A percentile compares a stretch with the other conserved stretches of the same genome.
Evolutionary conservation across 2,888 invertebrate genomes (phyloP).

Genomic region (Apocheima hispidaria): DNA sequence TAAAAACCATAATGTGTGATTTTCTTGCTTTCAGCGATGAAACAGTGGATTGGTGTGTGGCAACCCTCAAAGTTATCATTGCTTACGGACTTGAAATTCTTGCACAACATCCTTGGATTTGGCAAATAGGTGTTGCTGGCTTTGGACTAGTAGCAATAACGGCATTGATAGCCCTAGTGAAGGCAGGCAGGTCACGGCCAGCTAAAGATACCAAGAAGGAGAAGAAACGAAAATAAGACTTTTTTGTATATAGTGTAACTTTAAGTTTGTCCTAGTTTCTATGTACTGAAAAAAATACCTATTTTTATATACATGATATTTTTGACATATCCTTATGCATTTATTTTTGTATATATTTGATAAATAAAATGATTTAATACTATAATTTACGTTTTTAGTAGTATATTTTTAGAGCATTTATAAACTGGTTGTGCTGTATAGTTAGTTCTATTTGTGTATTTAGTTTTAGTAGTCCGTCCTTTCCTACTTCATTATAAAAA

Average conservation of each 20-base stretch:
- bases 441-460: conserved; percentile 6
- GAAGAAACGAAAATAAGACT: conserved; percentile 75
- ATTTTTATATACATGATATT: conserved; percentile 20
- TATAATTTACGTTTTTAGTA: not conserved
- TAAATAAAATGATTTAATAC: not conserved
- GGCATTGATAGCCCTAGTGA: conserved; percentile 77
- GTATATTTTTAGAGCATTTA: conserved; percentile 13
- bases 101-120: conserved; percentile 78
- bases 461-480: conserved; percentile 15
- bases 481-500: conserved; percentile 3
- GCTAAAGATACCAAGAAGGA: conserved; percentile 75
- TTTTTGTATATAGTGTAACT: not conserved
- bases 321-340: conserved; percentile 1
- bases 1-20: no score
- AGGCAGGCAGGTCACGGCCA: conserved; percentile 72
- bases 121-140: conserved; percentile 80
- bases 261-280: not conserved
- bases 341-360: conserved; percentile 16
- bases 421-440: conserved; percentile 16
- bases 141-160: conserved; percentile 81
- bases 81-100: conserved; percentile 70
- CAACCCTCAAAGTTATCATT: conserved; percentile 69
- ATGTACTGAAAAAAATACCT: conserved; percentile 6
- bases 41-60: conserved; percentile 78
- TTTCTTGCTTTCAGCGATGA: conserved; percentile 75